Evolutionary conservation across 2,113 vertebrate species (phyloP).

Genomic region (Poeciliopsis retropinna): DNA sequence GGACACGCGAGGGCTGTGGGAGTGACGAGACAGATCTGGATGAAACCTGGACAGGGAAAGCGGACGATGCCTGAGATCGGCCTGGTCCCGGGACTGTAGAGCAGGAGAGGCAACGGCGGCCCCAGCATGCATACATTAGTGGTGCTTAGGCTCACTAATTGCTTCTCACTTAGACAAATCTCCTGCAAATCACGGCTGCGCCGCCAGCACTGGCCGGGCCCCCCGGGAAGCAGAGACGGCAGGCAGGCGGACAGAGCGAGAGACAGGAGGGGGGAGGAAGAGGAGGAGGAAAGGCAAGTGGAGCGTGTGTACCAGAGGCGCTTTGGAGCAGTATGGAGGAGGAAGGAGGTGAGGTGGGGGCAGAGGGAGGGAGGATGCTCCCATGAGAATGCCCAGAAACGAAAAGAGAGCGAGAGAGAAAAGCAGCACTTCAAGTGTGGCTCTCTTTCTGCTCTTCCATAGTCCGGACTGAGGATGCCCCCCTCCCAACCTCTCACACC

Average conservation of each 20-base stretch:
- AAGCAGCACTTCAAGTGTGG: constrained; percentile 69
- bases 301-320: constrained; percentile 80
- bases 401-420: constrained; percentile 47
- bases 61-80: constrained; percentile 33
- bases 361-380: constrained; percentile 50
- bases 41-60: constrained; percentile 44
- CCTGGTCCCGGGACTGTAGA: constrained; percentile 57
- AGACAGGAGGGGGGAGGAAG: constrained; percentile 51
- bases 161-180: constrained; percentile 88
- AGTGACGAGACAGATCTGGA: constrained; percentile 46
- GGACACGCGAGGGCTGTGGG: constrained; percentile 47
- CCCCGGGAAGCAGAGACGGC: constrained; percentile 77
- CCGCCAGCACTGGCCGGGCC: constrained; percentile 77
- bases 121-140: constrained; percentile 82
- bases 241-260: constrained; percentile 75
- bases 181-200: constrained; percentile 82
- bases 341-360: constrained; percentile 33
- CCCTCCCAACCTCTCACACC: constrained; percentile 62
- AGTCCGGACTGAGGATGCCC: constrained; percentile 59
- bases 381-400: constrained; percentile 67
- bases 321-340: constrained; percentile 76
- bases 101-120: constrained; percentile 51
- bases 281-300: constrained; percentile 52
- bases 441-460: constrained; percentile 58
- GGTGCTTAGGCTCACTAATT: constrained; percentile 83